Base-by-base conservation (phyloP, 2,888 invertebrate genomes). In the Dimorphilus gyrociliatus region DNA sequence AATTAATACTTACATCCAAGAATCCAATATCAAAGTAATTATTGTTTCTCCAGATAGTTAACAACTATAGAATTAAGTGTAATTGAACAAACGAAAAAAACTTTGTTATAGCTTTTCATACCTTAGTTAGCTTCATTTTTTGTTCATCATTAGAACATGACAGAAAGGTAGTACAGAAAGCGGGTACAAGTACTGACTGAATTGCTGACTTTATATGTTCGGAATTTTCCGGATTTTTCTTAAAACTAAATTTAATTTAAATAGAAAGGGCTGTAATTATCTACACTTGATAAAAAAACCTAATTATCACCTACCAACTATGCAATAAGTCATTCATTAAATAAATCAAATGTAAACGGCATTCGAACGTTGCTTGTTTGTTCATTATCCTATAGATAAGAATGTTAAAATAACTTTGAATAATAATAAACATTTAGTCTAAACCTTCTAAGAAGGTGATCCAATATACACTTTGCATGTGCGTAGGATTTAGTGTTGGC, bases 261-360 rank as follows among this genome's bases (percentile, higher is more conserved):
- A 21, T n/a, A 21, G n/a, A 8, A 21, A 21, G n/a, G 8, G 21
- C 21, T 21, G 21, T 21, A 8, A 21, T n/a, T 10, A 8, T 10
- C n/a, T 10, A 21, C 8, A 21, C 8, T 13, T n/a, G 10, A 10
- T n/a, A 25, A 25, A 8, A 8, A n/a, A n/a, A 7, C 12, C 12
- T 4, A 19, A 17, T 3, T 6, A 23, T 19, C 5, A 43, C 55
- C 42, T 38, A 60, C 60, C 60, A 60, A 67, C 94, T 90, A 66
- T 94, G 92, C 31, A 97, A 72, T 39, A 97, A 81, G 72, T 97
- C 94, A 69, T 97, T 97, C 51, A 97, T 81, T 54, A 97, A 73
- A 70, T 97, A 97, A 61, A 97, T 86, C 63, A 97, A 76, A 69
- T 97, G 94, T 35, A 97, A 74, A 64, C 88, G 81, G 66, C 84